Evolutionary conservation across 2,797 vertebrate genomes (phyloP).

Genomic region (Pipistrellus pipistrellus): DNA sequence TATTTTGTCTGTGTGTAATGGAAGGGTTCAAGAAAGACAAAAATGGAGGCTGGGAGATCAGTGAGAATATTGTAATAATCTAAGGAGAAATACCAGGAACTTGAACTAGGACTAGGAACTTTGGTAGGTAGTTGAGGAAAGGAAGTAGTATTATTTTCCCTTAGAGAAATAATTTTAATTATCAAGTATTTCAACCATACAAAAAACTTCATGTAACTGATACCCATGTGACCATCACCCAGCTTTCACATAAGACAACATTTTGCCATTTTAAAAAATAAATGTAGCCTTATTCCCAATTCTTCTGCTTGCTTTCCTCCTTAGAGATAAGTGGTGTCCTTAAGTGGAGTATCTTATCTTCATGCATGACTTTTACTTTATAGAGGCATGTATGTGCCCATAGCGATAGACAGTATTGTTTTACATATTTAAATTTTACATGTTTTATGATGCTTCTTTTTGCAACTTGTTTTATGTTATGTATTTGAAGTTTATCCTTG

Average conservation of each 20-base stretch:
- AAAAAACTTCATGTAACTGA: not conserved
- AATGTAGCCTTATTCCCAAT: not conserved
- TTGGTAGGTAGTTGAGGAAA: not conserved
- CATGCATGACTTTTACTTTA: not conserved
- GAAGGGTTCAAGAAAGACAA: not conserved
- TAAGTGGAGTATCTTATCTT: not conserved
- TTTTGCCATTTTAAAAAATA: not conserved
- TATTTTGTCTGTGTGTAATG: conserved; percentile 34
- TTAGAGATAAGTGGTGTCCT: not conserved
- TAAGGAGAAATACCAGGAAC: not conserved
- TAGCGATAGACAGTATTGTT: not conserved
- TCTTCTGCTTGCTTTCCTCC: not conserved
- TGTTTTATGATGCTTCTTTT: not conserved
- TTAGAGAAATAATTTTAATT: not conserved
- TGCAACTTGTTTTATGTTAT: not conserved
- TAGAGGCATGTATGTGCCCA: not conserved
- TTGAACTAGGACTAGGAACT: not conserved
- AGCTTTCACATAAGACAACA: conserved; percentile 2
- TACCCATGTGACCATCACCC: not conserved
- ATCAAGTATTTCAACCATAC: conserved; percentile 28
- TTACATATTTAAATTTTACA: conserved; percentile 5
- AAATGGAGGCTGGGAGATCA: conserved; percentile 1
- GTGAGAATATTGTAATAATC: not conserved
- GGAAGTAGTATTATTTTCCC: not conserved
- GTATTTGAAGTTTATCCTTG: not conserved